A percentile compares a stretch with the other conserved stretches of the same genome.
Conservation (phyloP, 2,113 vertebrate species). For the Vulpes vulpes region DNA sequence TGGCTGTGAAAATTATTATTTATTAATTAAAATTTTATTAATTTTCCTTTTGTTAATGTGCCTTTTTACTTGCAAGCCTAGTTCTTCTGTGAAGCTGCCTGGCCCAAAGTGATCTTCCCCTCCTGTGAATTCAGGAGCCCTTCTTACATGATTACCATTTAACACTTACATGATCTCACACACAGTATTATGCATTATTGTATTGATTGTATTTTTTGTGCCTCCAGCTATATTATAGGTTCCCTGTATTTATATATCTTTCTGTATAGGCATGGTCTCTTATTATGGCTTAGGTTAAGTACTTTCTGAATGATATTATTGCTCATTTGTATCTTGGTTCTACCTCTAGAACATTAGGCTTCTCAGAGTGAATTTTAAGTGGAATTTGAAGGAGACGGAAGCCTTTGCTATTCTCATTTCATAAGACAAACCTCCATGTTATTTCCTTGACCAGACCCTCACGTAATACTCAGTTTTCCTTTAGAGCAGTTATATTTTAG, state of each 20-base stretch:
- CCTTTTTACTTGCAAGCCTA: neutral
- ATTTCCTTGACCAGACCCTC: neutral
- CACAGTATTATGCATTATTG: neutral
- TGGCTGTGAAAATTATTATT: neutral
- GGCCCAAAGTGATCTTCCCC: neutral
- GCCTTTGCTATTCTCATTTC: neutral
- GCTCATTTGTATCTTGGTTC: neutral
- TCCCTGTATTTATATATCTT: neutral
- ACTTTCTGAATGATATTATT: neutral
- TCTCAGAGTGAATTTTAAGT: neutral
- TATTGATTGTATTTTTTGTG: neutral
- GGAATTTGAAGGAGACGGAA: neutral
- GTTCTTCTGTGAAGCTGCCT: neutral
- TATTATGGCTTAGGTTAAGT: neutral
- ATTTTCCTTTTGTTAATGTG: neutral
- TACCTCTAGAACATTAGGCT: neutral
- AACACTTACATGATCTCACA: neutral
- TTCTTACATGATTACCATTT: neutral
- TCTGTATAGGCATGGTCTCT: neutral
- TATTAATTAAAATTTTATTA: neutral
- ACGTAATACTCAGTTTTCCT: neutral
- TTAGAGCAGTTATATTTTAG: neutral
- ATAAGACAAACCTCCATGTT: neutral
- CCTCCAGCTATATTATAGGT: neutral
- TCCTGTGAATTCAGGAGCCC: neutral